Conservation (phyloP, 2,888 invertebrate species). For the Griposia aprilina region DNA sequence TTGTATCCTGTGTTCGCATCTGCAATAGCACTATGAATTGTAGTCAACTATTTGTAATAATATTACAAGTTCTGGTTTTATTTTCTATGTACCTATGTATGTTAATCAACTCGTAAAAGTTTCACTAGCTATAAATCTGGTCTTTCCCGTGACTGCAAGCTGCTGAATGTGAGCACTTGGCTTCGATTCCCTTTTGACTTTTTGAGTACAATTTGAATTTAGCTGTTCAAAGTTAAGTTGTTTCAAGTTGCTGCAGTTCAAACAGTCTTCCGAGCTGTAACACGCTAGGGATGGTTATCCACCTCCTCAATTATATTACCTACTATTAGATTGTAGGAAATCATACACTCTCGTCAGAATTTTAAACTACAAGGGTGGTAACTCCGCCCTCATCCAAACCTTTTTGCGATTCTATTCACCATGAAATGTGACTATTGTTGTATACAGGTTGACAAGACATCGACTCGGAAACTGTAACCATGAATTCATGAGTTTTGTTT, state of each 20-base stretch:
- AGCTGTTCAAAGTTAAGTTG: background rate
- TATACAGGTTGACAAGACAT: too few species aligned
- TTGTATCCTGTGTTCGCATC: conserved; percentile 25
- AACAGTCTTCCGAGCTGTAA: background rate
- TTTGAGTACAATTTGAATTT: background rate
- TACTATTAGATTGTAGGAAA: background rate
- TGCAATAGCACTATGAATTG: conserved; percentile 33
- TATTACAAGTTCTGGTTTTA: conserved; percentile 20
- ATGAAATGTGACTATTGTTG: background rate
- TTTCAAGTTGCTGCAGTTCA: background rate
- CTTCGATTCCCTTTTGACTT: background rate
- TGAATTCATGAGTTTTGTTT: too few species aligned
- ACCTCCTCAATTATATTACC: background rate
- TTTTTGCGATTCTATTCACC: background rate
- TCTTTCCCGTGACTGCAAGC: background rate
- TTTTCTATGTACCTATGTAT: background rate
- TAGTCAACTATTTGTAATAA: conserved; percentile 27
- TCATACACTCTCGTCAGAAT: background rate
- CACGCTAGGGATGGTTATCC: background rate
- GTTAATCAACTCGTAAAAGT: conserved; percentile 6
- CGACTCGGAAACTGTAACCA: too few species aligned
- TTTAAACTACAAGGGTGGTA: background rate
- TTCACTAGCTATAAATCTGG: background rate
- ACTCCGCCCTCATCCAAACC: background rate
- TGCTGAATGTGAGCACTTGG: background rate